Percentiles rank a stretch among this genome's conserved stretches.
Evolutionary conservation across 2,113 vertebrate species (phyloP).

Genomic region (Mohoua ochrocephala): DNA sequence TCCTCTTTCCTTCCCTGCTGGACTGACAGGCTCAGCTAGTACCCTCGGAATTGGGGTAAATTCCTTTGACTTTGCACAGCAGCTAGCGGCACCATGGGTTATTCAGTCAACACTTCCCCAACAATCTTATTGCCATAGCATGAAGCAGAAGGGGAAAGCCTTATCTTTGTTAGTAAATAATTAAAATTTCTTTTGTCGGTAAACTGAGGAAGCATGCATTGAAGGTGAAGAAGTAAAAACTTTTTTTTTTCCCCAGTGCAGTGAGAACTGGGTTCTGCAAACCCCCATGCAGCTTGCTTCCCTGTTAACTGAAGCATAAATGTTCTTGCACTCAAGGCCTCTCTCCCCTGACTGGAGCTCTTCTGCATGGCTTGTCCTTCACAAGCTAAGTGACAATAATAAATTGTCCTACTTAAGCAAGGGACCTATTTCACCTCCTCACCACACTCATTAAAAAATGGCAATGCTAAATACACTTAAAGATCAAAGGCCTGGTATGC

Average conservation of each 20-base stretch:
- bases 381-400: neutral
- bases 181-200: neutral
- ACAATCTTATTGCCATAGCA: neutral
- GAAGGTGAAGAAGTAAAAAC: neutral
- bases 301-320: neutral
- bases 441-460: neutral
- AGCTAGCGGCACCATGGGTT: neutral
- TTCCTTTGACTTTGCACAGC: neutral
- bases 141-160: neutral
- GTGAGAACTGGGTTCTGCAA: neutral
- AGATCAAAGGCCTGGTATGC: slow-evolving; percentile 12
- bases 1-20: neutral
- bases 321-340: neutral
- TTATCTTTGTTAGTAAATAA: neutral
- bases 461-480: neutral
- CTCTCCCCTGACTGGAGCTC: neutral
- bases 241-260: fast-evolving
- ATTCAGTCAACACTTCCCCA: neutral
- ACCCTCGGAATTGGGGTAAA: neutral
- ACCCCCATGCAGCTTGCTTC: neutral
- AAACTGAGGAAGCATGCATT: neutral
- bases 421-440: neutral
- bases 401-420: neutral
- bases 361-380: slow-evolving; percentile 1
- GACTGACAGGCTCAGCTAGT: neutral